Evolutionary conservation across 2,888 invertebrate genomes (phyloP).

Genomic region (Drosophila ezoana): DNA sequence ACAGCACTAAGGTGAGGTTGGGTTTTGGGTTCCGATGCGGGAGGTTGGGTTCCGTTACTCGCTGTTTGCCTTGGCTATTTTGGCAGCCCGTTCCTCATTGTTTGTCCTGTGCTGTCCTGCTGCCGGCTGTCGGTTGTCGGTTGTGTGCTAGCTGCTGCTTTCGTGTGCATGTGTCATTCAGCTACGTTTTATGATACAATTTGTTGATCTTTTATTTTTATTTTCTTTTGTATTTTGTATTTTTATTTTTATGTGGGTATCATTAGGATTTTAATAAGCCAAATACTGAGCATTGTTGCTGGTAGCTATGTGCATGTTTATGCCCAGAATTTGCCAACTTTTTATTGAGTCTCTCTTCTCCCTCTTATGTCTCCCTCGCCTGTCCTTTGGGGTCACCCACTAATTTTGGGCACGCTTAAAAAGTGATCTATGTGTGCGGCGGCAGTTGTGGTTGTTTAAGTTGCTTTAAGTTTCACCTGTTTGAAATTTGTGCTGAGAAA

Average conservation of each 20-base stretch:
- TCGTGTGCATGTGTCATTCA: slow-evolving; percentile 67
- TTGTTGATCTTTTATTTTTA: slow-evolving; percentile 61
- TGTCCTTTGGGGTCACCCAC: slow-evolving; percentile 38
- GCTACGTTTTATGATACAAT: slow-evolving; percentile 67
- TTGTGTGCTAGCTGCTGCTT: slow-evolving; percentile 22
- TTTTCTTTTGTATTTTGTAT: slow-evolving; percentile 20
- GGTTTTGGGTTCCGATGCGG: background rate
- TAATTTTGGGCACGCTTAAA: slow-evolving; percentile 41
- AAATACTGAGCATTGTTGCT: slow-evolving; percentile 42
- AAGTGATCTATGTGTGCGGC: slow-evolving; percentile 40
- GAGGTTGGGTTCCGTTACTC: slow-evolving; percentile 5
- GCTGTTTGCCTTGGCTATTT: slow-evolving; percentile 51
- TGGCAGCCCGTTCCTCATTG: slow-evolving; percentile 58
- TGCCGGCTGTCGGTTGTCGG: too few relatives aligned
- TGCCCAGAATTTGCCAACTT: slow-evolving; percentile 35
- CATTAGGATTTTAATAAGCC: slow-evolving; percentile 80
- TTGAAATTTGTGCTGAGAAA: slow-evolving; percentile 23
- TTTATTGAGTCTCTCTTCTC: slow-evolving; percentile 24
- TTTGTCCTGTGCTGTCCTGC: slow-evolving; percentile 22
- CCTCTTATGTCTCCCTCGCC: slow-evolving; percentile 9
- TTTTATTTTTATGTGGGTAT: slow-evolving; percentile 61
- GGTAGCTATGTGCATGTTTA: slow-evolving; percentile 54
- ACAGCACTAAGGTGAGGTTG: slow-evolving; percentile 23
- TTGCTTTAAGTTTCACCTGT: slow-evolving; percentile 24
- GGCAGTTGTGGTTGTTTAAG: slow-evolving; percentile 6